Evolutionary conservation across 2,113 vertebrate genomes (phyloP).

Genomic region (Prochilodus magdalenae): DNA sequence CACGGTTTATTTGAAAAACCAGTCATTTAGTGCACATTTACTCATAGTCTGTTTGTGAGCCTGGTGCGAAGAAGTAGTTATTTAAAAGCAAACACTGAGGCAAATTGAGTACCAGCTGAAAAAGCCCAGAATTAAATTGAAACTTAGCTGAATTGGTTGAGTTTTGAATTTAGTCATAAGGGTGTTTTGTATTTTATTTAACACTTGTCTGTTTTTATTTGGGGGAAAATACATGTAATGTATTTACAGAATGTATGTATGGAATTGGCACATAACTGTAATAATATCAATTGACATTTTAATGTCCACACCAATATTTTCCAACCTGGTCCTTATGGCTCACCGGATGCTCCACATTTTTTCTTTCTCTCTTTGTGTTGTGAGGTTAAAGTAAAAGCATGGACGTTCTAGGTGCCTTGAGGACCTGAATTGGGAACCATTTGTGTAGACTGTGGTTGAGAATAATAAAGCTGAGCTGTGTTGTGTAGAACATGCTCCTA

Average conservation of each 20-base stretch:
- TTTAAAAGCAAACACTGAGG: neutral
- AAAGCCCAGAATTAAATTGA: neutral
- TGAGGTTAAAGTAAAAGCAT: too few relatives aligned
- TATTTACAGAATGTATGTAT: neutral
- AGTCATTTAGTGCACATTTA: neutral
- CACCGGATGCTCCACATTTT: too few relatives aligned
- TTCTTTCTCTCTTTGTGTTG: too few relatives aligned
- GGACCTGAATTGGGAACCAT: too few relatives aligned
- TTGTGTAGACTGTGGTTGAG: neutral
- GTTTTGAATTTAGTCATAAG: neutral
- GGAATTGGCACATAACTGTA: neutral
- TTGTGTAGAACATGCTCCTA: neutral
- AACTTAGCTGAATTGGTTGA: neutral
- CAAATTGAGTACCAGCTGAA: neutral
- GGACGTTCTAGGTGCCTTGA: too few relatives aligned
- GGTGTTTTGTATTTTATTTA: constrained; percentile 2
- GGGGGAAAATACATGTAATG: neutral
- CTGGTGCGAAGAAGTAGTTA: neutral
- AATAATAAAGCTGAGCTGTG: neutral
- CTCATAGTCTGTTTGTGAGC: neutral
- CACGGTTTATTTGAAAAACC: neutral
- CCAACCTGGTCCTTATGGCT: too few relatives aligned
- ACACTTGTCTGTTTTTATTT: neutral
- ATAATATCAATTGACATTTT: neutral
- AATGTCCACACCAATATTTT: neutral